Conservation (phyloP, 2,888 invertebrate genomes). For the Lepidocyrtinus sp. region DNA sequence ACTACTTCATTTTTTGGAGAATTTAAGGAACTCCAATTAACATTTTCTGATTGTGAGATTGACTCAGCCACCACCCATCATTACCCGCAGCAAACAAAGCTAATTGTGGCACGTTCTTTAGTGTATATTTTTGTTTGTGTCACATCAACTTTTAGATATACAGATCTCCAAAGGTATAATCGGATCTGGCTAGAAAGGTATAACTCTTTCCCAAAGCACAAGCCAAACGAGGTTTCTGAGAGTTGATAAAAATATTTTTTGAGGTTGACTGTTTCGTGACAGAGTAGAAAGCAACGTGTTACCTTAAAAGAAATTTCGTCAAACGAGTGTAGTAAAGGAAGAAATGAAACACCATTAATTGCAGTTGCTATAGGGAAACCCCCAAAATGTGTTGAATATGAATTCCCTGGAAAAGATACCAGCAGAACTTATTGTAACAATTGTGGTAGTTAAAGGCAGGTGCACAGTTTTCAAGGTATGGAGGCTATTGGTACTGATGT, state of each 20-base stretch:
- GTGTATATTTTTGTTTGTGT: conserved; percentile 11
- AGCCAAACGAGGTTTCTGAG: not conserved
- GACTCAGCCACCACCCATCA: conserved; percentile 47
- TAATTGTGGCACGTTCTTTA: conserved; percentile 40
- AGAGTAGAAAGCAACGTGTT: not conserved
- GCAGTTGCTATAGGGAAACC: not conserved
- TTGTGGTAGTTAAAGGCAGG: not conserved
- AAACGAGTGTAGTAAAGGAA: not conserved
- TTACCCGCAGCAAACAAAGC: conserved; percentile 47
- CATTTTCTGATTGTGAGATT: conserved; percentile 2
- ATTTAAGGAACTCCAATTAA: conserved; percentile 7
- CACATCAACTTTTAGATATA: not conserved
- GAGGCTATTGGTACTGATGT: not conserved
- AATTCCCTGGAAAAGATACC: not conserved
- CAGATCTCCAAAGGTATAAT: not conserved
- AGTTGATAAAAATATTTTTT: not conserved
- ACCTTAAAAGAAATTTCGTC: not conserved
- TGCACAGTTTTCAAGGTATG: not conserved
- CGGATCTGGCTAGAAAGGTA: not conserved
- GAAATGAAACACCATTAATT: not conserved
- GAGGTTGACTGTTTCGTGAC: not conserved
- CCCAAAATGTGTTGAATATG: not conserved
- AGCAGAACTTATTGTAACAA: conserved; percentile 1
- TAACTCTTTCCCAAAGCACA: not conserved
- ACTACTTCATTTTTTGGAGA: conserved; percentile 3